Percentiles rank a stretch among this genome's conserved stretches.
Evolutionary conservation across 1,140 invertebrate genomes (phyloP).

Genomic region (Thalassaphorura encarpata): DNA sequence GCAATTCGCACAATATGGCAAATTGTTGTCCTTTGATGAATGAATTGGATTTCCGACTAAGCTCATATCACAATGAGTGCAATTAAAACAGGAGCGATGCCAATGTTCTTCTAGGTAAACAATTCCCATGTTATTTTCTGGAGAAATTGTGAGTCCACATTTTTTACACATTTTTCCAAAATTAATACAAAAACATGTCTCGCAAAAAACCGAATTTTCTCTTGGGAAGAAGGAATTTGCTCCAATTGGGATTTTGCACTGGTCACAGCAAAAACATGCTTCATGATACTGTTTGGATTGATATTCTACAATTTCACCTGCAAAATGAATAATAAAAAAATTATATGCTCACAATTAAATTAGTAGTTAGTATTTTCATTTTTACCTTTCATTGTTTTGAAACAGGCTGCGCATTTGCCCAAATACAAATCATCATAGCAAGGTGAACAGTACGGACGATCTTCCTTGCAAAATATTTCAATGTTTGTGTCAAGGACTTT

Average conservation of each 20-base stretch:
- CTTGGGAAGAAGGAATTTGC: constrained; percentile 8
- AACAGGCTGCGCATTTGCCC: constrained; percentile 13
- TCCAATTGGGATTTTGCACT: constrained; percentile 7
- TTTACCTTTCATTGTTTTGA: constrained; percentile 1
- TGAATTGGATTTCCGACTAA: constrained; percentile 4
- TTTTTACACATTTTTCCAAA: constrained; percentile 19
- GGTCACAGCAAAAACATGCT: constrained; percentile 2
- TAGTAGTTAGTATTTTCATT: neutral
- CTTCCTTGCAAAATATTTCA: constrained; percentile 10
- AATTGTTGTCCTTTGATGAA: constrained; percentile 1
- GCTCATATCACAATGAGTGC: constrained; percentile 2
- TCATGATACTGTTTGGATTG: neutral
- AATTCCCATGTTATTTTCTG: neutral
- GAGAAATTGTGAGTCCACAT: constrained; percentile 9
- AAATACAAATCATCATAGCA: constrained; percentile 13
- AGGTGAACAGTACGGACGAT: neutral
- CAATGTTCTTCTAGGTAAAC: constrained; percentile 10
- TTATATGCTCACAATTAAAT: neutral
- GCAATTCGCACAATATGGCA: constrained; percentile 8
- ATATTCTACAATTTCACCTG: constrained; percentile 17
- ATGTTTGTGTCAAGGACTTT: constrained; percentile 74
- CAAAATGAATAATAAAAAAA: neutral
- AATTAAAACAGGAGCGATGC: constrained; percentile 7
- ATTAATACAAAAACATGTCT: constrained; percentile 9
- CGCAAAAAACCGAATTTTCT: constrained; percentile 12